Evolutionary conservation across 2,888 invertebrate genomes (phyloP), one percentile per base, ranked within the genome.

Genomic region (Metalampra italica): DNA sequence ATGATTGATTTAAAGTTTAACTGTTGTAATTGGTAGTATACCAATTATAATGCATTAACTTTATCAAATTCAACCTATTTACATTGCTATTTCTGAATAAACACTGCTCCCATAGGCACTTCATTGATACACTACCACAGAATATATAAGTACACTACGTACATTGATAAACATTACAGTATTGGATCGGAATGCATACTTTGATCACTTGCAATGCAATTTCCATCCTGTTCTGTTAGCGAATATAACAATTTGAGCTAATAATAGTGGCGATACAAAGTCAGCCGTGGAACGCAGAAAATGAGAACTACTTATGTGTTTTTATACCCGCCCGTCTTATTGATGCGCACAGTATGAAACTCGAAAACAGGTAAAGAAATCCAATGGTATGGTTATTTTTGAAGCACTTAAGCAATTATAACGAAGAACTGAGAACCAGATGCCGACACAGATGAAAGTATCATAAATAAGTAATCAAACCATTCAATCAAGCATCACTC

Each of bases 51-150:
- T 22, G 22, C 22, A 22, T 22, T n/a, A n/a, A n/a, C 7, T 30
- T 30, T 34, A 34, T 9, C 34, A 9, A 34, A 9, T 8, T 39
- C 9, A 13, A 39, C 39, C 39, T 1, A 42, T 42, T 34, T 14
- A 11, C 34, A 15, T 15, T 34, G 12, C 44, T 45, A 45, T 45
- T 45, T 45, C 36, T 45, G 44, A 37, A 37, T 37, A 9, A 14
- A 34, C 43, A 14, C 34, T 34, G 14, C 43, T 8, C 12, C 11
- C 22, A 9, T 54, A 66, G 54, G 63, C 70, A 71, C 71, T 76
- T 66, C 77, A 79, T 78, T 79, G 74, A 77, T 78, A 69, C 72
- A 63, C n/a, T n/a, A n/a, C n/a, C n/a, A n/a, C n/a, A n/a, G n/a
- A n/a, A n/a, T n/a, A n/a, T n/a, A n/a, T n/a, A n/a, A n/a, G n/a